Evolutionary conservation across 2,888 invertebrate species (phyloP).

Genomic region (Dexiosoma caninum): DNA sequence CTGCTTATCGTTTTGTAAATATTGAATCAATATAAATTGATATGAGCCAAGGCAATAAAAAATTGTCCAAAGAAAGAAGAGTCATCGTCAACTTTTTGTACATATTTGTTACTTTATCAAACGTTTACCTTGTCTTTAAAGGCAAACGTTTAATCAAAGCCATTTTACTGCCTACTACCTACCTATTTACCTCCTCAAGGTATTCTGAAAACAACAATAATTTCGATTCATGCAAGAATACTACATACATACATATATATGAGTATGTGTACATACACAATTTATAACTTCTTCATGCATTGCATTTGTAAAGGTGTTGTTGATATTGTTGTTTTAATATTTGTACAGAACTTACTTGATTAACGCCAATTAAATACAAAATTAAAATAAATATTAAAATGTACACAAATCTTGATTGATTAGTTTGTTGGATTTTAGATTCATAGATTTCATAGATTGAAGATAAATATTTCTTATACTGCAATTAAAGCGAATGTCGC

Average conservation of each 20-base stretch:
- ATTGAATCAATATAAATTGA: slow-evolving; percentile 17
- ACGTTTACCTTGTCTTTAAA: slow-evolving; percentile 37
- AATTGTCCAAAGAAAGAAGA: slow-evolving; percentile 1
- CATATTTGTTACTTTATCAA: slow-evolving; percentile 30
- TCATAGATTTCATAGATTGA: neutral
- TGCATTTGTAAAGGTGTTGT: neutral
- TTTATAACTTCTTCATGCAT: no score
- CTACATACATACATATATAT: neutral
- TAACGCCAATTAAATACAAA: slow-evolving; percentile 18
- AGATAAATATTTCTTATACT: neutral
- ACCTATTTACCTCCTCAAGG: neutral
- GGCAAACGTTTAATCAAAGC: slow-evolving; percentile 42
- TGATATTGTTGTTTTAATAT: slow-evolving; percentile 2
- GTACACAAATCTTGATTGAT: slow-evolving; percentile 10
- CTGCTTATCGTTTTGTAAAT: slow-evolving; percentile 43
- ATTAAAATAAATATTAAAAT: slow-evolving; percentile 27
- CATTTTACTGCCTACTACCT: neutral
- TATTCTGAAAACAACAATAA: neutral
- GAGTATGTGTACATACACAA: no score
- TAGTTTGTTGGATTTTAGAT: neutral
- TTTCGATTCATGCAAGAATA: slow-evolving; percentile 23
- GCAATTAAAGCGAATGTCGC: neutral
- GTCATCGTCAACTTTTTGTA: neutral
- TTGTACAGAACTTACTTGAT: slow-evolving; percentile 44
- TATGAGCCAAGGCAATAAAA: neutral